Conservation (phyloP, 2,113 vertebrate species). For the Hippolais icterina region DNA sequence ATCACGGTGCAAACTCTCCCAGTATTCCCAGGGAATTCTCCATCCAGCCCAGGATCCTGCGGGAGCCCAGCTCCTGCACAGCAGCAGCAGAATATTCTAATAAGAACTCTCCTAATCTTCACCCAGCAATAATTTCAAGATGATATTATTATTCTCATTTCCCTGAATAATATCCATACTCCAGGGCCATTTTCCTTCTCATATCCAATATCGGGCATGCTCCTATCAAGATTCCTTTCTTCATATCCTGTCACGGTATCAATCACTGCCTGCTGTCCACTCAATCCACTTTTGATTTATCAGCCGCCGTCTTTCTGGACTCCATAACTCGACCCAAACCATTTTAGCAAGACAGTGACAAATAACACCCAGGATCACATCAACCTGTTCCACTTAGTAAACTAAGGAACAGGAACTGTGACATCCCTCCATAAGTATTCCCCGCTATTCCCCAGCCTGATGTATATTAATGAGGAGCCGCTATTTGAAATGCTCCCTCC, state of each 20-base stretch:
- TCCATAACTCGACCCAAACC: constrained; percentile 95
- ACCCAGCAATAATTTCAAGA: constrained; percentile 87
- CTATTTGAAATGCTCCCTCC: constrained; percentile 83
- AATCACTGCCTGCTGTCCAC: constrained; percentile 99
- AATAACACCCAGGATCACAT: constrained; percentile 85
- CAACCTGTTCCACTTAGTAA: constrained; percentile 92
- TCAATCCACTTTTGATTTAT: constrained; percentile 99
- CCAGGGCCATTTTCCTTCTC: constrained; percentile 83
- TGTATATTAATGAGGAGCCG: constrained; percentile 90
- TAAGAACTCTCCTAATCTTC: constrained; percentile 89
- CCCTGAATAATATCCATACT: constrained; percentile 94
- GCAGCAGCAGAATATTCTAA: constrained; percentile 81
- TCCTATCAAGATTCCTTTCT: constrained; percentile 82
- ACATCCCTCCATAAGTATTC: constrained; percentile 84
- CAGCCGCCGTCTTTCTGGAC: constrained; percentile 87
- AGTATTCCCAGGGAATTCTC: constrained; percentile 4
- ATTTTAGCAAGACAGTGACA: constrained; percentile 94
- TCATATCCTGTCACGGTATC: constrained; percentile 98
- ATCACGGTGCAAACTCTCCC: not conserved
- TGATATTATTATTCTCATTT: constrained; percentile 93
- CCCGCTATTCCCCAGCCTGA: constrained; percentile 84
- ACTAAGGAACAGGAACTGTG: constrained; percentile 84
- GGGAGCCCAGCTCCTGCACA: constrained; percentile 31
- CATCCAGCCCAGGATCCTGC: constrained; percentile 20
- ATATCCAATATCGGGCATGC: constrained; percentile 85